Conservation (phyloP, 2,888 invertebrate genomes). For the Dendrolimus pini region DNA sequence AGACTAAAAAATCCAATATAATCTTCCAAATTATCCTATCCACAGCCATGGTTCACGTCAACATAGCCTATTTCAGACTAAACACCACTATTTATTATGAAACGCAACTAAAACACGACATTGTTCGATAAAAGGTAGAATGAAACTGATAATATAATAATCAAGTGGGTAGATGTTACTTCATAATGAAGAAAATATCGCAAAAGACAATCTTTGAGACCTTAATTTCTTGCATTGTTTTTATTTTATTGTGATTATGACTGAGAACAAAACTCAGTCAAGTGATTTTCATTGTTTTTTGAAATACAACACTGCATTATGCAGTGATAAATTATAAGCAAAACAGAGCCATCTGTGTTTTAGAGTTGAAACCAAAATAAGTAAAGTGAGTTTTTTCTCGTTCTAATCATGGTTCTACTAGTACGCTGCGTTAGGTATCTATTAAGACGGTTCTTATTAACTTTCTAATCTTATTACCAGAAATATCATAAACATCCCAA, state of each 20-base stretch:
- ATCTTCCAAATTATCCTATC: constrained; percentile 52
- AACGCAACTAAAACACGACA: constrained; percentile 8
- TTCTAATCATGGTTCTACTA: too few species aligned
- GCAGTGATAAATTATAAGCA: not conserved
- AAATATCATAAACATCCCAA: too few species aligned
- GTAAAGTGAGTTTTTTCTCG: too few species aligned
- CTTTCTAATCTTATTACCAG: too few species aligned
- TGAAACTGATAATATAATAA: constrained; percentile 29
- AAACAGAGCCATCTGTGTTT: constrained; percentile 21
- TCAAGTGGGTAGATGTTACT: constrained; percentile 25
- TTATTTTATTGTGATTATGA: too few species aligned
- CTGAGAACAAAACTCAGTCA: too few species aligned
- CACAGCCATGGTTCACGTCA: constrained; percentile 32
- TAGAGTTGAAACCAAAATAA: too few species aligned
- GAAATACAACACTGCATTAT: too few species aligned
- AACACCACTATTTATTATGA: constrained; percentile 11
- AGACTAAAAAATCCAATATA: constrained; percentile 43
- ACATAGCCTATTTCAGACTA: constrained; percentile 8
- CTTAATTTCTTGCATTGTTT: constrained; percentile 11
- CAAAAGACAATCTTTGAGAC: constrained; percentile 16
- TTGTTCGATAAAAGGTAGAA: constrained; percentile 15
- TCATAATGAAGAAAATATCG: constrained; percentile 23
- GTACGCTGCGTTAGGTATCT: too few species aligned
- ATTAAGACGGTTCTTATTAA: too few species aligned
- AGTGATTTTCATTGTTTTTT: too few species aligned